Evolutionary conservation across 2,888 invertebrate genomes (phyloP).

Genomic region (Acronicta psi): DNA sequence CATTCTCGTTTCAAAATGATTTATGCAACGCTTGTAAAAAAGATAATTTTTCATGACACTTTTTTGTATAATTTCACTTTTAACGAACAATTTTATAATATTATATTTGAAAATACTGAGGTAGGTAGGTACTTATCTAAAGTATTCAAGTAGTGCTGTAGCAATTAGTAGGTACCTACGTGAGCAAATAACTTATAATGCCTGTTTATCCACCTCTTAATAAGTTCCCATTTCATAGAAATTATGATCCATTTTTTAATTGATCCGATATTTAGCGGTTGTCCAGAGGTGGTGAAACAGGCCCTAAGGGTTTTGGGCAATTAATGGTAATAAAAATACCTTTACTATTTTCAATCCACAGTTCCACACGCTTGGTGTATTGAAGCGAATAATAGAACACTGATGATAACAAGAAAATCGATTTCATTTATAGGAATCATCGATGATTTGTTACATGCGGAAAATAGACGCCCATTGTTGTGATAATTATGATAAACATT

Average conservation of each 20-base stretch:
- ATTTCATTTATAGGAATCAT: constrained; percentile 54
- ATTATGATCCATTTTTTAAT: no score
- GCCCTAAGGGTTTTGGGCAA: no score
- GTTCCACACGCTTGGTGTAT: constrained; percentile 8
- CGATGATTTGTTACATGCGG: constrained; percentile 31
- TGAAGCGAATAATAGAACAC: constrained; percentile 27
- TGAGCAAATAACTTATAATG: no score
- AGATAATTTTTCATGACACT: constrained; percentile 12
- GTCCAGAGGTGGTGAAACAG: no score
- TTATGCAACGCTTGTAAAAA: constrained; percentile 4
- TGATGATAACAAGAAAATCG: constrained; percentile 39
- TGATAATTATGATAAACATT: constrained; percentile 31
- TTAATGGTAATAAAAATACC: constrained; percentile 18
- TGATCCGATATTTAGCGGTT: no score
- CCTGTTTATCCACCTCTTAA: no score
- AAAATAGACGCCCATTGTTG: constrained; percentile 52
- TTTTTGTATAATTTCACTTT: constrained; percentile 32
- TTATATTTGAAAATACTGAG: no score
- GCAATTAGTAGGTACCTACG: no score
- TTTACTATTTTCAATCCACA: constrained; percentile 7
- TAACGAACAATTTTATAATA: neutral
- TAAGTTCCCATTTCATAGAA: no score
- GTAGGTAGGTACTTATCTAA: no score
- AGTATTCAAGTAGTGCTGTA: no score
- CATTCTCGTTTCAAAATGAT: constrained; percentile 12